Evolutionary conservation across 2,888 invertebrate species (phyloP), one percentile per base, ranked within the genome.

Genomic region (Cryptops parisi): DNA sequence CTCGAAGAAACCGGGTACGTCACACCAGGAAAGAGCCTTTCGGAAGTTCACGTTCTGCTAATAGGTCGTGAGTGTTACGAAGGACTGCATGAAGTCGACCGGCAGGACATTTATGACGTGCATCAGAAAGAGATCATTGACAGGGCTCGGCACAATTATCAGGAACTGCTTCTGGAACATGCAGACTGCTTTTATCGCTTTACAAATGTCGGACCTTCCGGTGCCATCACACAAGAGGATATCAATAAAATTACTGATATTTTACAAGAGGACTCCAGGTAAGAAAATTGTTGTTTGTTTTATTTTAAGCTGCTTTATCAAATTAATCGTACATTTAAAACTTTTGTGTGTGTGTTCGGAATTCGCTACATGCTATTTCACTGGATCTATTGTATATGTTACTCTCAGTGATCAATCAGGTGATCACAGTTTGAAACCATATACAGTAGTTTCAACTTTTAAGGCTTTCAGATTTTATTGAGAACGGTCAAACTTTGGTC

Each of bases 21-120:
- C 26, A 91, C 90, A 0, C 90, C 93, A 1, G 94, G 94, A n/a
- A 91, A 93, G 70, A 82, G 84, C 62, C 71, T 94, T 59, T 81
- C 84, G 0, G 94, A 94, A 70, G 89, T 91, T 38, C 75, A 86
- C 52, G 67, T 93, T 2, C 74, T 91, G 54, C 84, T 96, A 65
- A 85, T 91, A 83, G 94, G 93, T 0, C 78, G 91, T 40, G 91
- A 93, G 68, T 91, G 91, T 66, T 94, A 88, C 68, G 91, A 91
- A 70, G 85, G 87, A 12, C 74, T 96, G 50, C 80, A 86, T 0
- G 90, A 90, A 63, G 81, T 82, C 54, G 93, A 94, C 66, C 85
- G 88, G 64, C 84, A 87, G 65, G 78, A 85, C 63, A 91, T 96
- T 61, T 96, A 94, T 68, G 91, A 93, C 63, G 81, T 84, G 61